A percentile compares a stretch with the other conserved stretches of the same genome.
Conservation (phyloP, 2,113 vertebrate species). For the Pseudois nayaur region DNA sequence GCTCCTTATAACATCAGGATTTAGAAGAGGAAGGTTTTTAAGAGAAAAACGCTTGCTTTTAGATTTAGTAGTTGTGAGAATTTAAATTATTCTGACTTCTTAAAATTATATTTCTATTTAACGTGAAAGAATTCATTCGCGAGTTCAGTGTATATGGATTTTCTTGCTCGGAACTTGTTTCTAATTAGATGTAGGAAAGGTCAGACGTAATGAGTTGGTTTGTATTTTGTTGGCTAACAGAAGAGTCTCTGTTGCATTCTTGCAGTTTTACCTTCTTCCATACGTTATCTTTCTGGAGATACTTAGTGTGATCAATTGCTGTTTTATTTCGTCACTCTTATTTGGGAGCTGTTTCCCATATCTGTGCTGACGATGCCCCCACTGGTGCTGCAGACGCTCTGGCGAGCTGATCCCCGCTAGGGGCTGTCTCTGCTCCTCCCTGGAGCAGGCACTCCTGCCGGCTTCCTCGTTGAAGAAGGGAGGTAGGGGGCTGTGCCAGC, state of each 20-base stretch:
- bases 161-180: neutral
- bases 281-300: neutral
- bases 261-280: rapidly evolving
- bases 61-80: neutral
- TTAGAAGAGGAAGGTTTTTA: neutral
- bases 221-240: neutral
- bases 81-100: neutral
- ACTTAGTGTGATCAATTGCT: rapidly evolving
- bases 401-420: rapidly evolving
- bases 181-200: neutral
- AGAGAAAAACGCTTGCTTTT: neutral
- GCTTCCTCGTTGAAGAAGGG: neutral
- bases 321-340: neutral
- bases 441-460: neutral
- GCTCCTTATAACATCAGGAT: too few species aligned
- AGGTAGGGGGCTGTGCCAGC: rapidly evolving
- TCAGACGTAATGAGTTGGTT: rapidly evolving
- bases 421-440: neutral
- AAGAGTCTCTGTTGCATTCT: rapidly evolving
- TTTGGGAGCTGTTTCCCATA: neutral
- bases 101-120: neutral
- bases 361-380: neutral
- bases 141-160: rapidly evolving
- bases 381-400: neutral
- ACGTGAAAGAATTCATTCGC: neutral